These are phyloP conservation scores for Rhinoderma darwinii DNA, from an alignment of 2,113 vertebrate species.

Conservation along the genomic window DNA sequence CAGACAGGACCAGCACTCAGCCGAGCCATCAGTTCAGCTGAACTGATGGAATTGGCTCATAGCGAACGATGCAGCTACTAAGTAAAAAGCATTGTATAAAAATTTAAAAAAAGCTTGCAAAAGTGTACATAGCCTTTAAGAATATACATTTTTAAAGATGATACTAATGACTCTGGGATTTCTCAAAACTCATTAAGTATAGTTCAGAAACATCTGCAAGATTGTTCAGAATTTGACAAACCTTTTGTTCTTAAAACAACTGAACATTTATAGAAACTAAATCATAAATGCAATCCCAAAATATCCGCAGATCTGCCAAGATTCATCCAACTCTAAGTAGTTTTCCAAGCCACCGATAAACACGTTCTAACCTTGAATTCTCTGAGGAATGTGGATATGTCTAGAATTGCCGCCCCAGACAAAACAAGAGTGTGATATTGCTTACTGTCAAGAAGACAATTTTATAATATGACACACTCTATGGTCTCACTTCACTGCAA, in stretches of 20 bases:
- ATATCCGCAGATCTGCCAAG: conserved; percentile 23
- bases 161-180: neutral
- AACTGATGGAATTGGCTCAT: too few species aligned
- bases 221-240: conserved; percentile 15
- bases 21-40: too few species aligned
- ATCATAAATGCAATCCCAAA: conserved; percentile 19
- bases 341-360: conserved; percentile 49
- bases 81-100: too few species aligned
- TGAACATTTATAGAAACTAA: conserved; percentile 28
- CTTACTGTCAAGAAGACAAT: conserved; percentile 24
- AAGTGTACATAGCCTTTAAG: too few species aligned
- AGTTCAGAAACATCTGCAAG: neutral
- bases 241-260: conserved; percentile 6
- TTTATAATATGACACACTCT: conserved; percentile 19
- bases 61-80: too few species aligned
- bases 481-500: neutral
- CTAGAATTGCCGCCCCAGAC: conserved; percentile 25
- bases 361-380: conserved; percentile 45
- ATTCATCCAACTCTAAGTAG: conserved; percentile 31
- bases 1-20: too few species aligned
- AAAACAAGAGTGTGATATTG: conserved; percentile 47
- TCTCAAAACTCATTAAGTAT: neutral
- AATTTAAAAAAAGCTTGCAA: too few species aligned
- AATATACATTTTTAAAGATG: neutral
- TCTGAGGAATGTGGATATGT: conserved; percentile 34